phyloP scores from a whole-genome alignment of 2,113 vertebrate genomes.

The Desmodus rotundus region DNA sequence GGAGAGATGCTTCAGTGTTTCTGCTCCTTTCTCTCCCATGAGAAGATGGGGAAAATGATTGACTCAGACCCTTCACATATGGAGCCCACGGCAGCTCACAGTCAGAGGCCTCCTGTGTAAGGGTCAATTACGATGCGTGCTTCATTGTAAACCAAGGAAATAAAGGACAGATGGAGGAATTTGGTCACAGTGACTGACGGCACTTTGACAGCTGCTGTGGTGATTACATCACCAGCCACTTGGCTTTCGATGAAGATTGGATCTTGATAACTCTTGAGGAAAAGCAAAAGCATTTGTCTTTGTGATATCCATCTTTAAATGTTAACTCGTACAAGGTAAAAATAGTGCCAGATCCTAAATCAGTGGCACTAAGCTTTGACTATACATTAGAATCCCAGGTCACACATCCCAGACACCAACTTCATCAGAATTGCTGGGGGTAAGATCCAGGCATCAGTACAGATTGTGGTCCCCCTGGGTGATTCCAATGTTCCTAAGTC shows the following conservation, averaged over 20 bases:
- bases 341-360: neutral
- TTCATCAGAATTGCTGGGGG: neutral
- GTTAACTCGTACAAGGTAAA: neutral
- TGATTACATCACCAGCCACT: neutral
- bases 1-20: neutral
- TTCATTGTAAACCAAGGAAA: slow-evolving; percentile 24
- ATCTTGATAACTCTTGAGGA: slow-evolving; percentile 11
- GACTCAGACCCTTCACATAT: neutral
- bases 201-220: neutral
- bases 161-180: slow-evolving; percentile 50
- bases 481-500: neutral
- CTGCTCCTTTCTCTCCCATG: neutral
- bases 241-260: neutral
- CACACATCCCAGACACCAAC: neutral
- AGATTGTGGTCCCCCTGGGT: neutral
- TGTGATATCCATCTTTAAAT: slow-evolving; percentile 7
- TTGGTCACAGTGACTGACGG: neutral
- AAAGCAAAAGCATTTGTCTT: slow-evolving; percentile 21
- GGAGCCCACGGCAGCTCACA: neutral
- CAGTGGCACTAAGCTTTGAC: neutral
- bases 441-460: neutral
- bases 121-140: slow-evolving; percentile 39
- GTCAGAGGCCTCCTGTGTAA: neutral
- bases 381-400: neutral
- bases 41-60: neutral